Evolutionary conservation across 2,888 invertebrate species (phyloP).

Genomic region (Lithophane semibrunnea): DNA sequence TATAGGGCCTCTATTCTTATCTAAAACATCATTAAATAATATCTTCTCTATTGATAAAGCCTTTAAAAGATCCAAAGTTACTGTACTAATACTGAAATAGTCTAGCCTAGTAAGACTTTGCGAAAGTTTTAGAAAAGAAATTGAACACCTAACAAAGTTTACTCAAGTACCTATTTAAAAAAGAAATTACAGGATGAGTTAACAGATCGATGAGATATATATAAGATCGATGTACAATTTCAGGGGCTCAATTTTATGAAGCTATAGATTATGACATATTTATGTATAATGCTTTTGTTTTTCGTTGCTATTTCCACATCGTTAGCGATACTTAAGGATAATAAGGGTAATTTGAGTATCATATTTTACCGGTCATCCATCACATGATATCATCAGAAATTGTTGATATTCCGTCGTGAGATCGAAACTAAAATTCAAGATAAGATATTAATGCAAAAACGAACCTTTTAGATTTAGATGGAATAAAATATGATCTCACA

Average conservation of each 20-base stretch:
- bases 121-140: neutral
- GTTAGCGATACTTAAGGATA: slow-evolving; percentile 33
- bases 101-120: neutral
- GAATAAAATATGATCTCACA: neutral
- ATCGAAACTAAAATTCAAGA: neutral
- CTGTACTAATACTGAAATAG: neutral
- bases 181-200: neutral
- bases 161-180: neutral
- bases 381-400: slow-evolving; percentile 4
- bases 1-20: neutral
- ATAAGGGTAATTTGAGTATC: slow-evolving; percentile 32
- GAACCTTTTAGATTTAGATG: neutral
- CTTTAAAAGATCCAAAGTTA: neutral
- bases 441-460: neutral
- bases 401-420: neutral
- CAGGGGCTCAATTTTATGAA: neutral
- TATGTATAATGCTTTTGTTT: neutral
- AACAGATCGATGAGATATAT: neutral
- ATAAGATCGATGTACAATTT: neutral
- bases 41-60: neutral
- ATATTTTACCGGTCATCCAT: slow-evolving; percentile 41
- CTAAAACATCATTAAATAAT: neutral
- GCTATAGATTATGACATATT: neutral
- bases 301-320: slow-evolving; percentile 8
- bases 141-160: neutral